phyloP scores from a whole-genome alignment of 1,140 invertebrate species.

The Lycorma delicatula region DNA sequence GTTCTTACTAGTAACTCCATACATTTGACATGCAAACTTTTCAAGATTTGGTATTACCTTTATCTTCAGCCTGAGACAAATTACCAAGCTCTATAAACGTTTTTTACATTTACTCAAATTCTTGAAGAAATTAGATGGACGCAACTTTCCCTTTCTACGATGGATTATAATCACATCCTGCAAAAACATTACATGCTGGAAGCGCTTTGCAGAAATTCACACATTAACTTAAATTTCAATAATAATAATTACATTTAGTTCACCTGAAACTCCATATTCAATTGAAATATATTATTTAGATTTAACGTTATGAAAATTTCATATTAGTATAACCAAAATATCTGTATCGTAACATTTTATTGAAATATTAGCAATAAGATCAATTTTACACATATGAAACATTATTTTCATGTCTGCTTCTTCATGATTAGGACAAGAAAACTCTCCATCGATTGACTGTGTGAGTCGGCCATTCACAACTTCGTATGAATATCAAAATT shows the following conservation, averaged over 20 bases:
- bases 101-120: not conserved
- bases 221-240: not conserved
- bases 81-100: not conserved
- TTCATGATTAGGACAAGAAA: conserved; percentile 25
- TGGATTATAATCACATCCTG: not conserved
- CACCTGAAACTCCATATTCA: not conserved
- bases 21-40: not conserved
- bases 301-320: conserved; percentile 23
- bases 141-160: not conserved
- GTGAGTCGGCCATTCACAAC: no score
- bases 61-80: not conserved
- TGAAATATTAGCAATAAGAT: conserved; percentile 20
- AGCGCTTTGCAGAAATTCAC: not conserved
- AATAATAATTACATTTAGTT: not conserved
- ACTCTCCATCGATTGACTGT: conserved; percentile 24
- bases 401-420: conserved; percentile 28
- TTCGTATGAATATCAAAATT: no score
- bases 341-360: conserved; percentile 25
- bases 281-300: conserved; percentile 2
- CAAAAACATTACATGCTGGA: no score
- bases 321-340: conserved; percentile 27
- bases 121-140: not conserved
- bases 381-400: conserved; percentile 24
- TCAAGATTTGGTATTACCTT: not conserved
- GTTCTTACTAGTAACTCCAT: not conserved